These are phyloP conservation scores for Parnassius mnemosyne DNA, from an alignment of 2,888 invertebrate species.

Conservation along the genomic window DNA sequence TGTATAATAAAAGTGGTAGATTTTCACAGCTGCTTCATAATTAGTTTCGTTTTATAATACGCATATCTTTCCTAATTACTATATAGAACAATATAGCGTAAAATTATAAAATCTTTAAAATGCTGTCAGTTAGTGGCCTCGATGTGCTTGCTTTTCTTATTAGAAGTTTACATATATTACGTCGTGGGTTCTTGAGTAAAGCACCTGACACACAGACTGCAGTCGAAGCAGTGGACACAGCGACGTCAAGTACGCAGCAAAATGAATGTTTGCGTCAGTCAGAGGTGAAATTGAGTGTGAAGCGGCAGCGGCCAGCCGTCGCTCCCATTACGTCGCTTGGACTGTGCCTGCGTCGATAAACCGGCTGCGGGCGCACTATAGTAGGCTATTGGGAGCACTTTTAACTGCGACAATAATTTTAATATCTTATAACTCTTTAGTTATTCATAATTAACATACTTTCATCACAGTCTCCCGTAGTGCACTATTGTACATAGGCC, in stretches of 20 bases:
- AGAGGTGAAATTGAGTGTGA: conserved; percentile 81
- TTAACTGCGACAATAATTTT: not conserved
- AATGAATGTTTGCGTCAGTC: conserved; percentile 79
- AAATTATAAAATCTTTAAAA: conserved; percentile 16
- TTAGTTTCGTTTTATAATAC: not conserved
- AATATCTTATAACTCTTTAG: too few species aligned
- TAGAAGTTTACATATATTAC: conserved; percentile 4
- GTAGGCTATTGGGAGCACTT: conserved; percentile 46
- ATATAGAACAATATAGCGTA: not conserved
- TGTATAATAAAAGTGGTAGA: conserved; percentile 13
- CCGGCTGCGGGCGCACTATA: conserved; percentile 57
- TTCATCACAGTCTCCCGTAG: too few species aligned
- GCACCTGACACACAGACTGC: conserved; percentile 57
- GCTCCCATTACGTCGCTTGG: conserved; percentile 77
- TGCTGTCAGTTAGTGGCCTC: not conserved
- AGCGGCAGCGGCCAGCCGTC: conserved; percentile 78
- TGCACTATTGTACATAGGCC: too few species aligned
- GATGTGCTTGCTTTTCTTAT: not conserved
- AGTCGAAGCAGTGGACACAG: conserved; percentile 24
- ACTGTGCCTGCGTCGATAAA: conserved; percentile 66
- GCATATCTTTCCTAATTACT: not conserved
- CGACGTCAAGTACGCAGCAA: conserved; percentile 62
- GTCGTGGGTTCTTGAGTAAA: conserved; percentile 32
- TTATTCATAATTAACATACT: too few species aligned
- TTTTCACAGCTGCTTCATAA: conserved; percentile 19